phyloP scores from a whole-genome alignment of 1,140 invertebrate genomes.

The Triops longicaudatus region DNA sequence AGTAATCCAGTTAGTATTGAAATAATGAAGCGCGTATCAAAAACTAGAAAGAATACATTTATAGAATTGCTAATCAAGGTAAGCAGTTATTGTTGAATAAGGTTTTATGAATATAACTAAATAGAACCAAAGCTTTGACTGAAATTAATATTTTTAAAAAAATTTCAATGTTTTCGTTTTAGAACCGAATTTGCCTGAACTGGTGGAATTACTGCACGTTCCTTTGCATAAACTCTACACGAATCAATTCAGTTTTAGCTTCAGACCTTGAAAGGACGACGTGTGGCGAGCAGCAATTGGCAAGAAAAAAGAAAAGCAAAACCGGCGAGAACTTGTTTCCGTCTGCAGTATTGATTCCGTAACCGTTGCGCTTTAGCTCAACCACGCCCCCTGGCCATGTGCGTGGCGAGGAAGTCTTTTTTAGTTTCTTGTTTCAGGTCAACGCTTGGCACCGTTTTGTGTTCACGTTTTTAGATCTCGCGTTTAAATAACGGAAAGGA shows the following conservation, averaged over 20 bases:
- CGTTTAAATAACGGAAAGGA: not conserved
- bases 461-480: not conserved
- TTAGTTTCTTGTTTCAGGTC: slow-evolving; percentile 3
- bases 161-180: slow-evolving; percentile 33
- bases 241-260: slow-evolving; percentile 9
- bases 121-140: too few species aligned
- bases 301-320: not conserved
- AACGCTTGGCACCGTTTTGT: not conserved
- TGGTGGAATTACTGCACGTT: slow-evolving; percentile 76
- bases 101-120: too few species aligned
- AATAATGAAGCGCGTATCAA: too few species aligned
- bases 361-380: not conserved
- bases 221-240: slow-evolving; percentile 64
- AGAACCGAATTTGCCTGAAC: slow-evolving; percentile 73
- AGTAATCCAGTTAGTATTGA: too few species aligned
- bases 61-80: too few species aligned
- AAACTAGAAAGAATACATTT: too few species aligned
- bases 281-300: too few species aligned
- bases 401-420: not conserved
- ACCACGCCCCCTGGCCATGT: not conserved
- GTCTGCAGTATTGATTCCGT: not conserved
- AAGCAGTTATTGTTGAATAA: too few species aligned
- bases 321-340: not conserved
- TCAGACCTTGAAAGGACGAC: not conserved
- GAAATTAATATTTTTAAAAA: too few species aligned